Evolutionary conservation across 2,797 vertebrate species (phyloP), one percentile per base, ranked within the genome.

Genomic region (Notoglanidium macrostoma): DNA sequence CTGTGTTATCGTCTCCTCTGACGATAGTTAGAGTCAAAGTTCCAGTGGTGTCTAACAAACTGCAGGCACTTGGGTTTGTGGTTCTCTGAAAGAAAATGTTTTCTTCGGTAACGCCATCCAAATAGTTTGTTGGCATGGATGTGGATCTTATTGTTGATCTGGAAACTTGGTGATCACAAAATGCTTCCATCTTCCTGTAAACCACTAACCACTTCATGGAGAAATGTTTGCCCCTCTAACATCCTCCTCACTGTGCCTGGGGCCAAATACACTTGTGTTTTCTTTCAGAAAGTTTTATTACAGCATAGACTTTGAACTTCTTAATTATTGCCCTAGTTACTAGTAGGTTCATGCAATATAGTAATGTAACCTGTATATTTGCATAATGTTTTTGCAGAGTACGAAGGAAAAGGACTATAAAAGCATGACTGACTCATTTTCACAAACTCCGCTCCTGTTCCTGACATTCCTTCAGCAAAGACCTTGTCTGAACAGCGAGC

Each of bases 391-490:
- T 59, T 73, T 74, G 21, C 83, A 85, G 70, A 74, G 35, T 74
- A 61, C 32, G 46, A 46, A 74, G 23, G 4, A 10, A 74, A 61
- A 46, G 35, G 46, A 0, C 21, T 26, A 95, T 94, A 94, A 93
- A 21, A 17, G 7, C 46, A 46, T 11, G 67, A 55, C 49, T 63
- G 67, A 74, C 8, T 3, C 0, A 5, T 83, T 46, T 11, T 59
- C 78, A 0, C 57, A 86, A 54, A 54, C 85, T 0, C 86, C 92
- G 11, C 78, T 94, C 65, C 81, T 96, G 17, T 26, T 95, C 2
- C 78, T 95, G 9, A 17, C 91, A 14, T 96, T 96, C 85, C 85
- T 94, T 26, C 91, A 95, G 35, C 88, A 95, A 5, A 78, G 91
- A 0, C 91, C 92, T 76, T 87, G 87, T 5, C 21, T 2, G 0